These are phyloP conservation scores for Mixornis gularis DNA, from an alignment of 2,113 vertebrate species.

Conservation along the genomic window DNA sequence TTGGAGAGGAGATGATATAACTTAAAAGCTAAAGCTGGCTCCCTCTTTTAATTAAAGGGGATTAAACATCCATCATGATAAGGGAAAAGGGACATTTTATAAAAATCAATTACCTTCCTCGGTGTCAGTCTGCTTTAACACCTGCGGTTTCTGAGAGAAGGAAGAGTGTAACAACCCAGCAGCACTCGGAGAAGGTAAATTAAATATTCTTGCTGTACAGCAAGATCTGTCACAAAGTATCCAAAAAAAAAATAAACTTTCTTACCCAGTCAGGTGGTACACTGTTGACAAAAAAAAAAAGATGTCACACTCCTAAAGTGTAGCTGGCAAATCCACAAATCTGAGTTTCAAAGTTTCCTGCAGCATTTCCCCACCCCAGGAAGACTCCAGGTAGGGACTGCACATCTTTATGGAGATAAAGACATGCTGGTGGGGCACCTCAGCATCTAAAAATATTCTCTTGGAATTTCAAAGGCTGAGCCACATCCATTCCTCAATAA, in stretches of 20 bases:
- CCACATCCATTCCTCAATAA: background rate
- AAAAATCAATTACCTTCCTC: conserved; percentile 33
- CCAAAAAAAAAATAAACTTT: background rate
- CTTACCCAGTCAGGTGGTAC: background rate
- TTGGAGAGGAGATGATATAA: conserved; percentile 30
- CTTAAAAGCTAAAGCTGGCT: conserved; percentile 43
- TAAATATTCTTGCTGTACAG: background rate
- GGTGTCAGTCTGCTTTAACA: conserved; percentile 19
- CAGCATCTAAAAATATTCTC: background rate
- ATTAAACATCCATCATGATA: conserved; percentile 58
- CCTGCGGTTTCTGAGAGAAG: background rate
- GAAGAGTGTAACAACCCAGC: background rate
- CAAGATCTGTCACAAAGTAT: background rate
- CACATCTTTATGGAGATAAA: background rate
- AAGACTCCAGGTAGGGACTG: background rate
- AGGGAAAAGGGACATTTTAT: conserved; percentile 30
- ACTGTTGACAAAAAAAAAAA: background rate
- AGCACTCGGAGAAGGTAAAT: background rate
- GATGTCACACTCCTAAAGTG: background rate
- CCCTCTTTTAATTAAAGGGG: conserved; percentile 33
- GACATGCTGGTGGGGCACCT: background rate
- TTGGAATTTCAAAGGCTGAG: background rate
- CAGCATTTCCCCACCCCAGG: background rate
- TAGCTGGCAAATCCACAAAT: background rate
- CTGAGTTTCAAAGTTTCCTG: background rate